A percentile compares a stretch with the other conserved stretches of the same genome.
Conservation (phyloP, 2,888 invertebrate species). For the Belgica antarctica region DNA sequence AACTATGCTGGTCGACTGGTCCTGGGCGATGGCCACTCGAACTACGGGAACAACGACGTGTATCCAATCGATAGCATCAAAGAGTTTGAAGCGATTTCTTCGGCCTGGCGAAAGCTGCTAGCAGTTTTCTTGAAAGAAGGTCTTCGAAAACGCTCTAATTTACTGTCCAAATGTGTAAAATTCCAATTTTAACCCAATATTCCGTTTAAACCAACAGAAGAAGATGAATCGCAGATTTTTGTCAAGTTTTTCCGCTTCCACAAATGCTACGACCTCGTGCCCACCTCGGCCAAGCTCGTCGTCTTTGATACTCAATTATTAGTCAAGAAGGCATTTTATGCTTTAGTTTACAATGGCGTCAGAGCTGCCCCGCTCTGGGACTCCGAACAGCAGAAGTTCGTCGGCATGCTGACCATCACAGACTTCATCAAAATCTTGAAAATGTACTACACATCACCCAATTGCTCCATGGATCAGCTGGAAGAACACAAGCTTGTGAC, state of each 20-base stretch:
- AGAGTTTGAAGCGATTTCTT: conserved; percentile 78
- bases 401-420: conserved; percentile 98
- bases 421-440: conserved; percentile 98
- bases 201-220: too few species aligned
- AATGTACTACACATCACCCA: conserved; percentile 94
- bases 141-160: too few species aligned
- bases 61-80: conserved; percentile 82
- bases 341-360: conserved; percentile 97
- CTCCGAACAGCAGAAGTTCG: conserved; percentile 83
- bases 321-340: conserved; percentile 98
- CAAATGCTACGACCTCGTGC: conserved; percentile 99
- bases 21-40: conserved; percentile 57
- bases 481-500: conserved; percentile 96
- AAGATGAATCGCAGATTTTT: conserved; percentile 95
- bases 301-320: conserved; percentile 98
- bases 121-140: conserved; percentile 69
- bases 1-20: conserved; percentile 69
- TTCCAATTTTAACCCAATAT: too few species aligned
- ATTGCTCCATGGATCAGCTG: conserved; percentile 90
- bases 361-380: conserved; percentile 98
- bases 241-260: conserved; percentile 99
- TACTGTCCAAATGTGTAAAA: too few species aligned
- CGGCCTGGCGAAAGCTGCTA: conserved; percentile 73
- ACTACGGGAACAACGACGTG: conserved; percentile 56
- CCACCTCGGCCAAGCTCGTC: conserved; percentile 97